Percentiles rank a stretch among this genome's conserved stretches.
Evolutionary conservation across 1,140 invertebrate species (phyloP).

Genomic region (Megalopta genalis): DNA sequence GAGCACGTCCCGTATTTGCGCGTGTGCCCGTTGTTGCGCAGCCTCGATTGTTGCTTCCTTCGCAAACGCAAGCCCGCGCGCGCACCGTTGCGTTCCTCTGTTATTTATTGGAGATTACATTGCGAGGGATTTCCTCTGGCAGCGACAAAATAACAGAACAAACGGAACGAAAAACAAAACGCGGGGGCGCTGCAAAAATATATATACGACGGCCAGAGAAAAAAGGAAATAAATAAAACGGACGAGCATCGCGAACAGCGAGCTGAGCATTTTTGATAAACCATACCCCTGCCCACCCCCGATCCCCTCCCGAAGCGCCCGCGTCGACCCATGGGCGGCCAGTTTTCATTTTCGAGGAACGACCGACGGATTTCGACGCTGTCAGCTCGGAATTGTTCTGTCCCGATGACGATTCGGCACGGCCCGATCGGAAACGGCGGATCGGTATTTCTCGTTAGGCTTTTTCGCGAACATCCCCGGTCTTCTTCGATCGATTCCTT

Average conservation of each 20-base stretch:
- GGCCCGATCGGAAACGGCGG: not conserved
- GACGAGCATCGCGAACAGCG: not conserved
- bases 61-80: not conserved
- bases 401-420: not conserved
- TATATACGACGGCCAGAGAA: too few species aligned
- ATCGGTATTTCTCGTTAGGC: not conserved
- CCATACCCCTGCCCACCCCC: not conserved
- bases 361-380: constrained; percentile 4
- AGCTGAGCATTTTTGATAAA: constrained; percentile 9
- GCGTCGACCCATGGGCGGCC: not conserved
- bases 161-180: not conserved
- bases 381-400: not conserved
- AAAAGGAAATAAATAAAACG: not conserved
- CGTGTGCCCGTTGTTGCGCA: not conserved
- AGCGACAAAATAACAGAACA: constrained; percentile 1
- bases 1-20: constrained; percentile 24
- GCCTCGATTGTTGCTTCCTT: constrained; percentile 32
- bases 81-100: too few species aligned
- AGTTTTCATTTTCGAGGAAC: constrained; percentile 6
- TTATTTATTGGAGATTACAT: constrained; percentile 43
- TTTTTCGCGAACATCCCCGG: not conserved
- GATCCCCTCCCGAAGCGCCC: not conserved
- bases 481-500: too few species aligned
- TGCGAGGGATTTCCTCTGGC: constrained; percentile 2
- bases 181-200: too few species aligned